phyloP scores from a whole-genome alignment of 2,888 invertebrate species.

The Leistus spinibarbis region DNA sequence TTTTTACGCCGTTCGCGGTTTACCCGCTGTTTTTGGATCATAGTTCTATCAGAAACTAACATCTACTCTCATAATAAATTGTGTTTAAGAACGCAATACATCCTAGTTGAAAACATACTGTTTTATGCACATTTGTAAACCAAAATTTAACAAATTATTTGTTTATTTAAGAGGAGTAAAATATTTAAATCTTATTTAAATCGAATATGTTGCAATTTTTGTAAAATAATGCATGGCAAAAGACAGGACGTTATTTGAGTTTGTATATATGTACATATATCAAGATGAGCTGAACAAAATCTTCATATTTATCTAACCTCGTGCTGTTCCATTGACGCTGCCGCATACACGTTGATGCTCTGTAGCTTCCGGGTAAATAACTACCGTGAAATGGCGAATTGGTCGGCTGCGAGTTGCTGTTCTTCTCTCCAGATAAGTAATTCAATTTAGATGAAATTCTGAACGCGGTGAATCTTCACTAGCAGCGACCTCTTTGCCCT shows the following conservation, averaged over 20 bases:
- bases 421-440: conserved; percentile 14
- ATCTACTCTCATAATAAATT: no score
- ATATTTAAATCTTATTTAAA: no score
- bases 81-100: no score
- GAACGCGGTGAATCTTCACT: conserved; percentile 2
- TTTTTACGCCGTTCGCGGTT: background rate
- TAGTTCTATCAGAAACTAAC: background rate
- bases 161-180: no score
- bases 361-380: background rate
- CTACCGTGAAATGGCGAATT: background rate
- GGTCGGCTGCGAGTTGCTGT: background rate
- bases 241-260: background rate
- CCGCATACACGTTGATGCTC: background rate
- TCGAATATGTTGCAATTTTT: no score
- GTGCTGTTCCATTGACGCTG: background rate
- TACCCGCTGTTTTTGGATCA: background rate
- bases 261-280: no score
- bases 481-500: background rate
- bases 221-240: background rate
- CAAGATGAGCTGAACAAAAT: no score
- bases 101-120: no score
- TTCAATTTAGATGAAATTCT: conserved; percentile 37
- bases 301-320: background rate
- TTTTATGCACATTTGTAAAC: no score
- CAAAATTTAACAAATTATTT: no score